phyloP scores from a whole-genome alignment of 2,113 vertebrate genomes.

The Petroica traversi region DNA sequence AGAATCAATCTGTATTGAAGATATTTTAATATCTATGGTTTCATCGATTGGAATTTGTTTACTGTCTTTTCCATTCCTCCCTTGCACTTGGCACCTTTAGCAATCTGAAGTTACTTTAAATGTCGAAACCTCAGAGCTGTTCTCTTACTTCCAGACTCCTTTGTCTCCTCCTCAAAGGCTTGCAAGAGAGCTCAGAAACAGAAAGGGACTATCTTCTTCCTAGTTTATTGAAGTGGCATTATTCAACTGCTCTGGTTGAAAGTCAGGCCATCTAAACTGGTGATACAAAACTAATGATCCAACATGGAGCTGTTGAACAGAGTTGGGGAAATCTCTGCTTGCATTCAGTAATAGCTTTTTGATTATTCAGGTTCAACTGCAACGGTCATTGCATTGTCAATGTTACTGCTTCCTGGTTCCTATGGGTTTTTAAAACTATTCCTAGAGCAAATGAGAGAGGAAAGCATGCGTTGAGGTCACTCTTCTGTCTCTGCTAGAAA shows the following conservation, averaged over 20 bases:
- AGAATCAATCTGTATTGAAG: background rate
- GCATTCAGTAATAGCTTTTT: background rate
- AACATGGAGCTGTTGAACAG: background rate
- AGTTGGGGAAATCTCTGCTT: background rate
- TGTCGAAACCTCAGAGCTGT: background rate
- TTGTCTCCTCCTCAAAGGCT: background rate
- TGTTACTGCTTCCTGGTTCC: background rate
- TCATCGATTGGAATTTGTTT: background rate
- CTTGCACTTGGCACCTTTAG: rapidly evolving
- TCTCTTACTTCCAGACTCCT: background rate
- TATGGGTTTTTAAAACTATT: background rate
- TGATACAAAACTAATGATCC: background rate
- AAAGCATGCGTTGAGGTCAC: background rate
- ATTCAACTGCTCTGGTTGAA: background rate
- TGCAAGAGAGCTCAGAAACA: background rate
- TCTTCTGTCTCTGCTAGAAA: background rate
- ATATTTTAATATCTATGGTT: background rate
- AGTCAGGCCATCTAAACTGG: background rate
- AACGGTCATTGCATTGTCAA: background rate
- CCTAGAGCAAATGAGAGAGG: background rate
- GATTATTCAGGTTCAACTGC: background rate
- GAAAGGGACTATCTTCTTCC: background rate
- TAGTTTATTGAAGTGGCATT: background rate
- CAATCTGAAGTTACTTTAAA: background rate
- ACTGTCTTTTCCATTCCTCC: background rate